Base-by-base conservation (phyloP, 2,888 invertebrate genomes). In the Myopa testacea region DNA sequence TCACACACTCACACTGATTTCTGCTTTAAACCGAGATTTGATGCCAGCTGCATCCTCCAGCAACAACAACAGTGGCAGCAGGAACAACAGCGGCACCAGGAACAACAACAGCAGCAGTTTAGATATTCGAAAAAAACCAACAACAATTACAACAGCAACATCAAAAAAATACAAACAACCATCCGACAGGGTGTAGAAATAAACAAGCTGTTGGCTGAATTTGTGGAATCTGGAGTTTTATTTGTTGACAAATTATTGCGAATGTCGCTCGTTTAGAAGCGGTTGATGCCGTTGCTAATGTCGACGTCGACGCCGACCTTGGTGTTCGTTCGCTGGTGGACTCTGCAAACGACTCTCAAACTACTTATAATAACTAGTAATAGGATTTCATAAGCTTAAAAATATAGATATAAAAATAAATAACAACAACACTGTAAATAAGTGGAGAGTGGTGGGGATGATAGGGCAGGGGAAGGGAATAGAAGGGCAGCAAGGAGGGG, bases 181-280 rank as follows among this genome's bases (percentile, higher is more conserved):
- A 26, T n/a, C 3, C 55, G 50, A 14, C 8, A 50, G 50, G 10
- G 50, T 60, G 73, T 19, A 45, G 34, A 40, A 74, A 74, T 45
- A 6, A 55, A 55, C 1, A 40, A 74, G 45, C 60, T 50, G 12
- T 37, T 63, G 63, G 63, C 74, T n/a, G 62, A 65, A 62, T 45
- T 19, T 63, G 62, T 45, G 63, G 74, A 37, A 16, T 16, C 40
- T 67, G 19, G 34, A 70, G 52, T 70, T 70, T 70, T 70, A 55
- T 70, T 52, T 55, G 70, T 70, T 70, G 70, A 55, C 70, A 70
- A 68, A 70, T 70, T 34, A 70, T 52, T 52, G 34, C 37, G 34
- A 70, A 37, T 70, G 6, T 50, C 26, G 14, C 26, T 69, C 55
- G 70, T 40, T 68, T 40, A 45, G 45, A 10, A 37, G n/a, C 8